Base-by-base conservation (phyloP, 2,888 invertebrate genomes). In the Trachelus troglodyta region DNA sequence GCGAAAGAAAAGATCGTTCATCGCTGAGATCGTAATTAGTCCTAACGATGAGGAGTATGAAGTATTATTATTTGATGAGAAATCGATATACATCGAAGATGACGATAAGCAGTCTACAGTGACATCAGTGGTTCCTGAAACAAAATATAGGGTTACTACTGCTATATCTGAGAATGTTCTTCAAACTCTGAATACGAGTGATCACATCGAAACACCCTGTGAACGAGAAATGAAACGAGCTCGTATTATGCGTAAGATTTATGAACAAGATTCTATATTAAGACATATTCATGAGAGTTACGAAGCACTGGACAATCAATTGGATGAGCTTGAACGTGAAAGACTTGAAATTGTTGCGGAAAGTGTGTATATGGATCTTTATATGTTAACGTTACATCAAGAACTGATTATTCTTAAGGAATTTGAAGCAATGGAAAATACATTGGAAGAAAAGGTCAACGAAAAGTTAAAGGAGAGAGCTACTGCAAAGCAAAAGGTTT, bases 361-460 rank as follows among this genome's bases (percentile, higher is more conserved):
- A 33, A 91, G 93, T 0, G 92, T 93, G 79, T 93, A 96, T 75
- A 92, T 96, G 77, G 94, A 95, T 81, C 86, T 95, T 37, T 94
- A 94, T 86, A 90, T 96, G 74, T 93, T 95, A 34, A 95, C 95
- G 34, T 87, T 96, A 33, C 94, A 96, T 85, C 94, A 96, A 88
- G 97, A 97, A 89, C 92, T 97, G 87, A 93, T 95, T 74, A 94
- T 97, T 31, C 90, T 97, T 15, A 95, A 95, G 85, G 94, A 95
- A 71, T 96, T 95, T 85, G 96, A 97, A 88, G 92, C 94, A 4
- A 93, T 94, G 69, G 97, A 97, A 90, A 94, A 95, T 82, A 89
- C 92, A 74, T 91, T 96, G 15, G 92, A 93, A 34, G 93, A 93
- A 79, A 93, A 93, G 90, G 94, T 95, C 23, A 93, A 94, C 79